These are phyloP conservation scores for Patella pellucida DNA, from an alignment of 2,888 invertebrate genomes.

Conservation along the genomic window DNA sequence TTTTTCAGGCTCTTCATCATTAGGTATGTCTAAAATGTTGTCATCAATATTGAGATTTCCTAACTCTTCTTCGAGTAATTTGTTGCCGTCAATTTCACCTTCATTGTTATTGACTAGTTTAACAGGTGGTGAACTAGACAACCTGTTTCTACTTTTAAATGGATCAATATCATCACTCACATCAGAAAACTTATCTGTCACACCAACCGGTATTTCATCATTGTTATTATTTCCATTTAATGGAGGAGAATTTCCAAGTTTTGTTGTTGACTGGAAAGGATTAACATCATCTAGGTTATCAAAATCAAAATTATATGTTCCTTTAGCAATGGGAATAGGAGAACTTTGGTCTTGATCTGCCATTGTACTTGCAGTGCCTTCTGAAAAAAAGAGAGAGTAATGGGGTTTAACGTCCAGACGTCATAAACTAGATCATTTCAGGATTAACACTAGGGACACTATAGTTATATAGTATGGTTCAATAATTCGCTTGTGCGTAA, in stretches of 20 bases:
- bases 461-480: no score
- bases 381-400: neutral
- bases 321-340: slow-evolving; percentile 73
- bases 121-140: slow-evolving; percentile 29
- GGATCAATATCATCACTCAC: slow-evolving; percentile 22
- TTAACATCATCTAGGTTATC: slow-evolving; percentile 65
- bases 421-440: no score
- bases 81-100: slow-evolving; percentile 12
- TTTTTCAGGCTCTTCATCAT: slow-evolving; percentile 7
- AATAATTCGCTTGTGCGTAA: no score
- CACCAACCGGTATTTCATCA: neutral
- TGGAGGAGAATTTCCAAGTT: slow-evolving; percentile 52
- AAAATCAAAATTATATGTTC: slow-evolving; percentile 65
- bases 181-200: slow-evolving; percentile 4
- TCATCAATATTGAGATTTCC: neutral
- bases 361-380: slow-evolving; percentile 2
- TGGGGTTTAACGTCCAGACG: no score
- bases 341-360: slow-evolving; percentile 23
- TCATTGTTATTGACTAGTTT: slow-evolving; percentile 24
- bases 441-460: no score
- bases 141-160: slow-evolving; percentile 24
- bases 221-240: slow-evolving; percentile 19
- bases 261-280: slow-evolving; percentile 58
- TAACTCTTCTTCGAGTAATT: neutral
- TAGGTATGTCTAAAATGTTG: slow-evolving; percentile 11